A percentile compares a stretch with the other conserved stretches of the same genome.
phyloP scores from a whole-genome alignment of 2,888 invertebrate genomes.

The Chironomus tentans region DNA sequence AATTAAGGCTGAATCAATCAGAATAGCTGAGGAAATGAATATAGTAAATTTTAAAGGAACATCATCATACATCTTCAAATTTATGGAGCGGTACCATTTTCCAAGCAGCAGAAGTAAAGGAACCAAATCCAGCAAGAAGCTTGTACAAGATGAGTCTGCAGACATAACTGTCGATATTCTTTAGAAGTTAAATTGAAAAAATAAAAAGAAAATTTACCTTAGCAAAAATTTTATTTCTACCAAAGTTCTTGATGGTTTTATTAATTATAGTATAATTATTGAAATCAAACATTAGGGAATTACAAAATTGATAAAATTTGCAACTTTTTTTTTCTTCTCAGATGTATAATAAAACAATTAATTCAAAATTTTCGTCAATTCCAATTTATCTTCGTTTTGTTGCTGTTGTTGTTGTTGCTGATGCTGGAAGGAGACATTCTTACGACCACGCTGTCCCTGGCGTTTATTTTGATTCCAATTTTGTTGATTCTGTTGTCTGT shows the following conservation, averaged over 20 bases:
- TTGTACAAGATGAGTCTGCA: too few relatives aligned
- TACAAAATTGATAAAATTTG: too few relatives aligned
- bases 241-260: too few relatives aligned
- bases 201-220: too few relatives aligned
- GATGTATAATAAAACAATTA: background rate
- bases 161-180: too few relatives aligned
- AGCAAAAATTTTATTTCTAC: too few relatives aligned
- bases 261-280: too few relatives aligned
- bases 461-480: constrained; percentile 4
- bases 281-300: too few relatives aligned
- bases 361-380: background rate
- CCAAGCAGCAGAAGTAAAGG: background rate
- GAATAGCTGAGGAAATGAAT: background rate
- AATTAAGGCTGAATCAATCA: constrained; percentile 2
- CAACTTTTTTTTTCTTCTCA: background rate
- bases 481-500: constrained; percentile 13
- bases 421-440: background rate
- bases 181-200: too few relatives aligned
- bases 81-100: constrained; percentile 9
- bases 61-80: background rate
- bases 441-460: background rate
- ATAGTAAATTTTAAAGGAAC: constrained; percentile 9
- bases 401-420: constrained; percentile 8
- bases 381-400: background rate
- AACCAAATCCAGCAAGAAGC: too few relatives aligned